Base-by-base conservation (phyloP, 2,888 invertebrate genomes). In the Cabera pusaria region DNA sequence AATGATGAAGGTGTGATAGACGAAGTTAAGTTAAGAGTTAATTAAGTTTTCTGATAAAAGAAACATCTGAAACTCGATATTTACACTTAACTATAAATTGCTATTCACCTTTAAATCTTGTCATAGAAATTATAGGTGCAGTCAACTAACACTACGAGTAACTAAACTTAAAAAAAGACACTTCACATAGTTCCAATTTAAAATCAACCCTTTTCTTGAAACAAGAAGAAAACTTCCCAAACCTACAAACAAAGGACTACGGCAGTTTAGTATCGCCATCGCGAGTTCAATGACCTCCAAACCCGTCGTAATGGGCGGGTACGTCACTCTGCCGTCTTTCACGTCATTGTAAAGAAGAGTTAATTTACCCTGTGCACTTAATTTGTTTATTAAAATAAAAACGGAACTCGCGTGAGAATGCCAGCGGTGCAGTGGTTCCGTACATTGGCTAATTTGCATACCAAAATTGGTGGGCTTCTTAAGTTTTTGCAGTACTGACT, bases 331-430 rank as follows among this genome's bases (percentile, higher is more conserved):
- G 52, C 70, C 65, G 77, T 79, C 81, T 60, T 57, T 50, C 58
- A 65, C 70, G 73, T 77, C 75, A 72, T 60, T 59, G 61, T 52
- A 54, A 35, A 69, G 79, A 83, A 64, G 71, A 83, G 82, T 81
- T 84, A 82, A 86, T 85, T 83, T 80, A 71, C 71, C 69, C 52
- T 51, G 59, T 64, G 67, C 75, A 72, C 72, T 76, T 77, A 75
- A 76, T 75, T 77, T 71, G 72, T 67, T 64, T 66, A 66, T 67
- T 69, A 65, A 69, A 69, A 71, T 66, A 59, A 49, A 61, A 52
- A 46, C 45, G 23, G 27, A 19, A 34, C 24, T 47, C 35, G 42
- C 44, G 45, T 49, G 51, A 48, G 49, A 50, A 53, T 35, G 27
- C 20, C 28, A 33, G 19, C 19, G 21, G 8, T 8, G n/a, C 32